These are phyloP conservation scores for Erannis defoliaria DNA, from an alignment of 2,888 invertebrate genomes.

Conservation along the genomic window DNA sequence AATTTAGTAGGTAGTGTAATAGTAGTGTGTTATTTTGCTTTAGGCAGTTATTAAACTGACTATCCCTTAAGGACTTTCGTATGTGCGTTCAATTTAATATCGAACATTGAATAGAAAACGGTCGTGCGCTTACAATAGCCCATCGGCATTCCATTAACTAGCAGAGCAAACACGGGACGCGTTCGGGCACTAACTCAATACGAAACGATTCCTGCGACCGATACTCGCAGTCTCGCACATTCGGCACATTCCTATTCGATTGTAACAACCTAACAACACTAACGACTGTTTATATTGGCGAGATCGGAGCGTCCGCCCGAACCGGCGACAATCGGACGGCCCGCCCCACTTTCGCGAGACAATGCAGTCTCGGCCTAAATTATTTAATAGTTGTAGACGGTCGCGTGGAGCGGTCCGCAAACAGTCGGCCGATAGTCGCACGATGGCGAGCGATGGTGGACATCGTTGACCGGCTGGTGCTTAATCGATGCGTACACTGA, in stretches of 20 bases:
- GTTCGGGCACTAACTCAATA: slow-evolving; percentile 75
- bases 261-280: slow-evolving; percentile 74
- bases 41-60: slow-evolving; percentile 27
- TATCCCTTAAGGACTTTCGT: slow-evolving; percentile 56
- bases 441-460: slow-evolving; percentile 16
- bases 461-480: slow-evolving; percentile 27
- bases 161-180: slow-evolving; percentile 78
- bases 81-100: slow-evolving; percentile 73
- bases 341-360: slow-evolving; percentile 77
- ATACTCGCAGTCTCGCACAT: slow-evolving; percentile 64
- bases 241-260: slow-evolving; percentile 67
- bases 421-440: slow-evolving; percentile 52
- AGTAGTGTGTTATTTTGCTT: too few species aligned
- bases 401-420: slow-evolving; percentile 71
- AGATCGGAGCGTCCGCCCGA: slow-evolving; percentile 49
- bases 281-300: slow-evolving; percentile 78
- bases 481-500: slow-evolving; percentile 22
- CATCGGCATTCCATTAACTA: slow-evolving; percentile 84
- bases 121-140: slow-evolving; percentile 74
- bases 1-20: too few species aligned
- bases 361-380: slow-evolving; percentile 81
- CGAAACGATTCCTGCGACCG: slow-evolving; percentile 73
- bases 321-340: slow-evolving; percentile 52
- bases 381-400: slow-evolving; percentile 79
- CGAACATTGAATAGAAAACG: slow-evolving; percentile 76